These are phyloP conservation scores for Neopelma chrysocephalum DNA, from an alignment of 2,797 vertebrate genomes.

Conservation along the genomic window DNA sequence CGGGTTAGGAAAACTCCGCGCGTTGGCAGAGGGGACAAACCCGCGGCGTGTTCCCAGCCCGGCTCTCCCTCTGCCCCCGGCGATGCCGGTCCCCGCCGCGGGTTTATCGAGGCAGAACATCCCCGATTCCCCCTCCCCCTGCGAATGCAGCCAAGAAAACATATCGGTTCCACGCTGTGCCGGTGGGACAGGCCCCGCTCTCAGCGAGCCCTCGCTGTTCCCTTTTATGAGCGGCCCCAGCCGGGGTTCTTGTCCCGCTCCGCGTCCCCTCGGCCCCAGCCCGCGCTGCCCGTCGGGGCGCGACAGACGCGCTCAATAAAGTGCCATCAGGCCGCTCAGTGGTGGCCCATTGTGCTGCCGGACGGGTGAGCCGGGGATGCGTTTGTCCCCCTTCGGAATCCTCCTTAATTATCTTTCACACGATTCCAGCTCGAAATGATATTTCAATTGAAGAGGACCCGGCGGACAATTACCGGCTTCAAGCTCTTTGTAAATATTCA, in stretches of 20 bases:
- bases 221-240: conserved; percentile 25
- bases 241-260: conserved; percentile 13
- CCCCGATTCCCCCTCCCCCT: background rate
- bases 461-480: background rate
- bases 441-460: conserved; percentile 51
- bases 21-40: background rate
- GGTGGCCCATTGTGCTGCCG: conserved; percentile 58
- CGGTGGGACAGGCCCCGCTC: conserved; percentile 30
- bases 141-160: conserved; percentile 1
- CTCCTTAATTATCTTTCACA: conserved; percentile 52
- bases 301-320: background rate
- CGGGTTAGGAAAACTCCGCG: background rate
- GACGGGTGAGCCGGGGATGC: conserved; percentile 36
- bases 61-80: background rate
- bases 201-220: conserved; percentile 23
- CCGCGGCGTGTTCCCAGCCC: background rate
- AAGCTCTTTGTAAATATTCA: background rate
- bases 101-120: background rate
- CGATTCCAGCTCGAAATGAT: conserved; percentile 36
- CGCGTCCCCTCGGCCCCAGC: conserved; percentile 4
- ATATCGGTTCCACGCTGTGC: conserved; percentile 45
- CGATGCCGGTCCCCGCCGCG: background rate
- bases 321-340: background rate
- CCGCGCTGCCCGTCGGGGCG: conserved; percentile 10
- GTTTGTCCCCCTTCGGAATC: conserved; percentile 25